Evolutionary conservation across 2,888 invertebrate genomes (phyloP).

Genomic region (Dicyrtomina minuta): DNA sequence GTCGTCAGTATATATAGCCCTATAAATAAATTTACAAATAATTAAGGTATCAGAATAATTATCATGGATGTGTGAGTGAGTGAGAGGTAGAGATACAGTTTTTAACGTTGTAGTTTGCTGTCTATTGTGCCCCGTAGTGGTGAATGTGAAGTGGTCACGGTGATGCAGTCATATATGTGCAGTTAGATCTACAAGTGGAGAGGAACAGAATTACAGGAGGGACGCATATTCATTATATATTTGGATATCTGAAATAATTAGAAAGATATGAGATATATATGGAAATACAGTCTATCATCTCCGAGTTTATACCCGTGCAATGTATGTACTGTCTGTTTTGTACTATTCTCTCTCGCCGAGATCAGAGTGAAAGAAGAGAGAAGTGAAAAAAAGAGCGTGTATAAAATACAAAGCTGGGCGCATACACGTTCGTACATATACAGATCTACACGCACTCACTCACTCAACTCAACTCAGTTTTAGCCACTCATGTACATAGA

Average conservation of each 20-base stretch:
- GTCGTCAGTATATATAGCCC: too few relatives aligned
- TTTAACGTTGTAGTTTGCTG: not conserved
- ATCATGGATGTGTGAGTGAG: slow-evolving; percentile 7
- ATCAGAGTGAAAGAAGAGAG: not conserved
- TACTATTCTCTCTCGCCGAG: not conserved
- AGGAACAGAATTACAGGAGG: too few relatives aligned
- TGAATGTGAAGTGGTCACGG: too few relatives aligned
- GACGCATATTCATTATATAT: too few relatives aligned
- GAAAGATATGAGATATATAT: too few relatives aligned
- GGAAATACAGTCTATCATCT: not conserved
- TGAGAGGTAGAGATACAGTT: not conserved
- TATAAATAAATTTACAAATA: not conserved
- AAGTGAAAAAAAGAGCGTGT: not conserved
- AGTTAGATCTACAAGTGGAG: too few relatives aligned
- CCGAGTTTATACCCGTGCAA: too few relatives aligned
- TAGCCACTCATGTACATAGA: too few relatives aligned
- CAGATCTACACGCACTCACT: not conserved
- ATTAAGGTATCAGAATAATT: not conserved
- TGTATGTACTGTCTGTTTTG: too few relatives aligned
- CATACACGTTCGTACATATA: not conserved
- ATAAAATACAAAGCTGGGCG: not conserved
- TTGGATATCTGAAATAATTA: too few relatives aligned
- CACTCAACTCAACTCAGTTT: not conserved
- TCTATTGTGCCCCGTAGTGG: too few relatives aligned
- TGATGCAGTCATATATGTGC: too few relatives aligned